Conservation (phyloP, 1,140 invertebrate genomes). For the Bombus impatiens region DNA sequence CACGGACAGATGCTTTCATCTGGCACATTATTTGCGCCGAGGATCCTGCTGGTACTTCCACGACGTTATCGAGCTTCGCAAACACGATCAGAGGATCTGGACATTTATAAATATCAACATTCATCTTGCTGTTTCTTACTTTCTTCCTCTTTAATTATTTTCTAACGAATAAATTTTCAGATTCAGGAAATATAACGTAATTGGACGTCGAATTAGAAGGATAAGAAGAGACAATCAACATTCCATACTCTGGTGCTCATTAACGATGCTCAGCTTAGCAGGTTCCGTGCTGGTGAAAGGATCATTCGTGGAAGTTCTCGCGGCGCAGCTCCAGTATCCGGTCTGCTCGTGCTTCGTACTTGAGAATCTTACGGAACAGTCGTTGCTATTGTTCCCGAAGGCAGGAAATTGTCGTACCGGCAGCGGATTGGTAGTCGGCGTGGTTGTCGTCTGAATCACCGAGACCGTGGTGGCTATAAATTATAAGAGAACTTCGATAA, state of each 20-base stretch:
- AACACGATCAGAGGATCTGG: conserved; percentile 54
- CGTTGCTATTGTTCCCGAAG: conserved; percentile 80
- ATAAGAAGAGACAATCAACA: not conserved
- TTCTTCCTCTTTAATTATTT: not conserved
- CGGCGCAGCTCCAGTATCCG: conserved; percentile 81
- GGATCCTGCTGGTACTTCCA: conserved; percentile 76
- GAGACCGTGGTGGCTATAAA: conserved; percentile 59
- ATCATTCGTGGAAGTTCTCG: conserved; percentile 71
- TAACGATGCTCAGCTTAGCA: conserved; percentile 77
- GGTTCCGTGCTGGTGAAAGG: conserved; percentile 78
- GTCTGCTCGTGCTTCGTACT: conserved; percentile 78
- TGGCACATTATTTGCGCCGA: conserved; percentile 76
- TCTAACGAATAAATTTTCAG: not conserved
- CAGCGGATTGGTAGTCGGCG: conserved; percentile 71
- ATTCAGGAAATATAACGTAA: not conserved
- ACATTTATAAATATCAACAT: conserved; percentile 9
- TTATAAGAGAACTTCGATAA: conserved; percentile 32
- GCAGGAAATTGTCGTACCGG: conserved; percentile 78
- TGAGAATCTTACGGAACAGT: conserved; percentile 80
- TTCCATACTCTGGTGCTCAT: conserved; percentile 72
- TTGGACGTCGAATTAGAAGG: not conserved
- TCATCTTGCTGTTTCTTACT: not conserved
- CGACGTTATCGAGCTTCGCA: conserved; percentile 62
- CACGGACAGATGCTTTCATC: conserved; percentile 72
- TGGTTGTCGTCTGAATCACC: conserved; percentile 60